Base-by-base conservation (phyloP, 1,140 invertebrate species). In the Oryctes rhinoceros region DNA sequence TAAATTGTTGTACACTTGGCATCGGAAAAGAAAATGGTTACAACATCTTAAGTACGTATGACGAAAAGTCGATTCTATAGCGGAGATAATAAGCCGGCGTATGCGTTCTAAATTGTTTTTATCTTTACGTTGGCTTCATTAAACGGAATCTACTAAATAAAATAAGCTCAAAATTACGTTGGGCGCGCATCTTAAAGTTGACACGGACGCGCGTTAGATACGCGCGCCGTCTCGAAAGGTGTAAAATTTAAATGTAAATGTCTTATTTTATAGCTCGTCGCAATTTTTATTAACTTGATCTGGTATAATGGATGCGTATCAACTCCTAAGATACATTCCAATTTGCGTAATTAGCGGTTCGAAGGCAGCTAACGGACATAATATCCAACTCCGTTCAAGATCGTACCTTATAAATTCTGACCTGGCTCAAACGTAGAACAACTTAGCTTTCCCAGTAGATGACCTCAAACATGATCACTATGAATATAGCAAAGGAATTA, bases 191-290 rank as follows among this genome's bases (percentile, higher is more conserved):
- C 65, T 35, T 53, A 4, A 67, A 67, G 39, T 67, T 30, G 18
- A 18, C 65, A 24, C n/a, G 20, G 7, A 67, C 18, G 18, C 65
- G 11, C 7, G 24, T 20, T 67, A 67, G 20, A 24, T 67, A 18
- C 65, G 18, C 30, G 20, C 20, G 30, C 18, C 5, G 18, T 11
- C 35, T 67, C 18, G 20, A 10, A 24, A 67, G 20, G 4, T 6
- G 65, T 24, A 67, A 67, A 67, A 67, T 24, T 67, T 67, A 24
- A 67, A 67, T 67, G 13, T 24, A 67, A 67, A 67, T 67, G 65
- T 67, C 65, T 67, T 67, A 67, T 67, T 67, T 24, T 67, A 67
- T 35, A 67, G 65, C 9, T 53, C n/a, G n/a, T 13, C 11, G 11
- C 49, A 53, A 13, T 11, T 53, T 53, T 53, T 53, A 15, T 13